Base-by-base conservation (phyloP, 2,113 vertebrate genomes). In the Otolemur garnettii region DNA sequence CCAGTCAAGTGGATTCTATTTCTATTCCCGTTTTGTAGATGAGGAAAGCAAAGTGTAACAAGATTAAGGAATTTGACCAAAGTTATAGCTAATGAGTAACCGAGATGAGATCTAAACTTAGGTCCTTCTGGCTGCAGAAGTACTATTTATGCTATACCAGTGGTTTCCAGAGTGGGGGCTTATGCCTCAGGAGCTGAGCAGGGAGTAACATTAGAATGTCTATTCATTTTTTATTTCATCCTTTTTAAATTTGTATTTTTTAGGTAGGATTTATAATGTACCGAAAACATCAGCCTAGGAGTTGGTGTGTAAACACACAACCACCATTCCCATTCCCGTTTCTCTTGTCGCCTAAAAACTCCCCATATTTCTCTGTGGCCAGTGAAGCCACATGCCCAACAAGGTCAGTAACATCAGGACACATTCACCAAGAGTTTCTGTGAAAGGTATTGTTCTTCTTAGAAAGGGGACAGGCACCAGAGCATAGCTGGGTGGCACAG, bases 81-180 rank as follows among this genome's bases (percentile, higher is more conserved):
- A 7, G 22, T 13, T 83, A 71, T 13, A 71, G 69, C 55, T 55
- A 42, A 45, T 59, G 69, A 69, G 21, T 10, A 84, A 42, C 77
- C 64, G 89, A 90, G 62, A 55, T 5, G 21, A 11, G 62, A 88
- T 45, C 85, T 93, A 90, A 90, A 74, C 57, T 80, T 53, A 50
- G 78, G n/a, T 22, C 60, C 42, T 87, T 55, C 68, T 30, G 21
- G 38, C 15, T 55, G 5, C 62, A 57, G 13, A 78, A 30, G 21
- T 35, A 45, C 3, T 30, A 45, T 84, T 71, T 24, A 38, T 57
- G 35, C 19, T 53, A 6, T 4, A 59, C 28, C 57, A 71, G 15
- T 59, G 50, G 8, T 94, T 74, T 83, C 72, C 59, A 62, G 60
- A 84, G 55, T 59, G 45, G 28, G 50, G 42, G 28, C 33, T 45